phyloP scores from a whole-genome alignment of 2,113 vertebrate genomes.

The Panthera uncia region DNA sequence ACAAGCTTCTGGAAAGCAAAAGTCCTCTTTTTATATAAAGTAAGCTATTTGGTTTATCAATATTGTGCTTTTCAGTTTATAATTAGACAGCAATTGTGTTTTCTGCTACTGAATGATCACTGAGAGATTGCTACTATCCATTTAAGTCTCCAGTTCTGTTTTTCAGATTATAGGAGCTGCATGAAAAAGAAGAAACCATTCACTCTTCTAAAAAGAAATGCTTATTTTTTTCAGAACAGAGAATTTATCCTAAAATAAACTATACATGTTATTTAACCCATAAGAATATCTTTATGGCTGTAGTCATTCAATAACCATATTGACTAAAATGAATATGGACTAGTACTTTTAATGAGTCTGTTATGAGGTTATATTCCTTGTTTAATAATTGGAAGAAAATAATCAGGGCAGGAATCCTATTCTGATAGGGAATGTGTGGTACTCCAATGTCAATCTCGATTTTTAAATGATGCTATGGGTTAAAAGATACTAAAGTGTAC shows the following conservation, averaged over 20 bases:
- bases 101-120: slow-evolving; percentile 28
- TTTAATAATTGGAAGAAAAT: slow-evolving; percentile 5
- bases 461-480: slow-evolving; percentile 19
- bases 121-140: slow-evolving; percentile 14
- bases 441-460: not conserved
- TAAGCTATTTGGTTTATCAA: not conserved
- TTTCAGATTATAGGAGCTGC: slow-evolving; percentile 8
- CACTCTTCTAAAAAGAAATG: slow-evolving; percentile 1
- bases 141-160: not conserved
- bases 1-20: slow-evolving; percentile 4
- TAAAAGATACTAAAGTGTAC: not conserved
- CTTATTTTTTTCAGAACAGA: not conserved
- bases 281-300: not conserved
- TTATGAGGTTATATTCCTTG: not conserved
- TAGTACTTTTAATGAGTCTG: not conserved
- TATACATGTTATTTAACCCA: not conserved
- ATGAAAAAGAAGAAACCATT: not conserved
- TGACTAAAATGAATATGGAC: slow-evolving; percentile 3
- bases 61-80: not conserved
- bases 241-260: slow-evolving; percentile 24
- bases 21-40: not conserved
- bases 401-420: not conserved
- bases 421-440: not conserved
- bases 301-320: not conserved
- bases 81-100: slow-evolving; percentile 33